Base-by-base conservation (phyloP, 1,140 invertebrate species). In the Geopemphigus sp. region DNA sequence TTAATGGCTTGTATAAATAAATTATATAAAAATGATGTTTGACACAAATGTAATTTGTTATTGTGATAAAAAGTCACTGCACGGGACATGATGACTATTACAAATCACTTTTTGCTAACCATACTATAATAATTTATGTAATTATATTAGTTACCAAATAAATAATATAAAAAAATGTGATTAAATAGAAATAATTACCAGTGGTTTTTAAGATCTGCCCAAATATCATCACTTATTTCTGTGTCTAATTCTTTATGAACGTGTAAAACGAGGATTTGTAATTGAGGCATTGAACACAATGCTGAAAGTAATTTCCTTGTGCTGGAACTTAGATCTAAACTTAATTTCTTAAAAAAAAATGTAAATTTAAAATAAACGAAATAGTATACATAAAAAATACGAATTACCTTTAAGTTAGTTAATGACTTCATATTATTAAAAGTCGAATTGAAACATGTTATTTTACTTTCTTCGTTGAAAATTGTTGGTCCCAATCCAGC, bases 281-380 rank as follows among this genome's bases (percentile, higher is more conserved):
- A 50, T 26, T 63, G 74, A 78, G 74, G 15, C 74, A 78, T 78
- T 19, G 74, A 59, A 61, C 56, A 78, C 45, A 78, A 50, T 5
- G 74, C 74, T 61, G 57, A 57, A 59, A 78, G 74, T 19, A 78
- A 78, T 39, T 78, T 78, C 22, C 39, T 63, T 0, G 74, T 78
- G 15, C 29, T 63, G n/a, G 57, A 78, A 50, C 63, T 78, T 12
- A 61, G 17, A 24, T 78, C 74, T n/a, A 78, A 47, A 61, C 74
- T 78, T 32, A 78, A 29, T 78, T 61, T 78, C 74, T 78, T 39
- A 63, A 76, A 59, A 72, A 68, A n/a, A 54, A 54, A 8, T n/a
- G 11, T 45, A 64, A n/a, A 39, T 14, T 32, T 39, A 45, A 45
- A 1, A 29, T 54, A 5, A 72, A 29, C 8, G 17, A 54, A 22